Conservation (phyloP, 2,888 invertebrate species). For the Drosophila aldrichi region DNA sequence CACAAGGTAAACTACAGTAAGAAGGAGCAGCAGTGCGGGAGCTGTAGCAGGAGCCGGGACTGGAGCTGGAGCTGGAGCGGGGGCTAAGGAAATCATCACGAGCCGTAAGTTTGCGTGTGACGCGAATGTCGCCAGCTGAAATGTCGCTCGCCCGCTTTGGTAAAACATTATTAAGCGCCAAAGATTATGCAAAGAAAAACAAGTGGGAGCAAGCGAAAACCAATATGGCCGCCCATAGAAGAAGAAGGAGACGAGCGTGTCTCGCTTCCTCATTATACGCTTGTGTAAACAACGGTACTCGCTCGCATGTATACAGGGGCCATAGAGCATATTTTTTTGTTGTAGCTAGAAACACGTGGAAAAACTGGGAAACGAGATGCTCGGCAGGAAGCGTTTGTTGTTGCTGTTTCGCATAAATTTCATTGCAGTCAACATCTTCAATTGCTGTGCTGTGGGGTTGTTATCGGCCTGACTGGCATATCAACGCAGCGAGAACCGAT, state of each 20-base stretch:
- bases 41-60: not conserved
- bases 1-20: constrained; percentile 43
- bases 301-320: constrained; percentile 26
- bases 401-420: constrained; percentile 40
- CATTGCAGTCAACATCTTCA: constrained; percentile 29
- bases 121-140: constrained; percentile 47
- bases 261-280: constrained; percentile 55
- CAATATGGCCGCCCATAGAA: constrained; percentile 63
- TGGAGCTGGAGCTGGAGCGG: not conserved
- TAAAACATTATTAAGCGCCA: constrained; percentile 70
- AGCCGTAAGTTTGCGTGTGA: constrained; percentile 74
- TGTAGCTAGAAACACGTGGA: constrained; percentile 23
- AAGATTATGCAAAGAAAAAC: constrained; percentile 73
- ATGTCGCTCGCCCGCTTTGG: constrained; percentile 35
- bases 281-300: constrained; percentile 64
- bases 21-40: not conserved
- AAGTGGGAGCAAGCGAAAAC: constrained; percentile 52
- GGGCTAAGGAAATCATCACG: constrained; percentile 56
- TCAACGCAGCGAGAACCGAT: constrained; percentile 13
- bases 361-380: constrained; percentile 9
- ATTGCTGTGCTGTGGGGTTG: constrained; percentile 39
- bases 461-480: constrained; percentile 24
- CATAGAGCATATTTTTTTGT: constrained; percentile 49
- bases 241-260: constrained; percentile 34
- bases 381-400: constrained; percentile 19